Conservation (phyloP, 2,797 vertebrate species). For the Alcedo atthis region DNA sequence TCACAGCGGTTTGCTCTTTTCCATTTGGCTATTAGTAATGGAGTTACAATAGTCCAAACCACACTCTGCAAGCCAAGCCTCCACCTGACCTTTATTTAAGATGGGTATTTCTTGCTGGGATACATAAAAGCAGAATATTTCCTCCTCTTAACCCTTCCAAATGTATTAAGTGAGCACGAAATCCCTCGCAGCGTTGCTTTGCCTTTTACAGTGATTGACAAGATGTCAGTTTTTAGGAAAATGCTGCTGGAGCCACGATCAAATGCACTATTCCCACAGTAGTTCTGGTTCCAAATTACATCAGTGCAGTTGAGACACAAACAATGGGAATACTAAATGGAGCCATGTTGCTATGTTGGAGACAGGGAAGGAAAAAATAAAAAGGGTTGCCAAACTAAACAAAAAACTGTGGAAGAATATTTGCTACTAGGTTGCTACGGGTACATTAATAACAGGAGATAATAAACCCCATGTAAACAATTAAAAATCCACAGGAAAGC, state of each 20-base stretch:
- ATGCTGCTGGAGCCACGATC: constrained; percentile 60
- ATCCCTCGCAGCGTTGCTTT: constrained; percentile 22
- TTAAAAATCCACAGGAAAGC: constrained; percentile 31
- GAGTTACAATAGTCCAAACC: not conserved
- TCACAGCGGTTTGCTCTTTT: not conserved
- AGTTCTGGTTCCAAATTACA: constrained; percentile 71
- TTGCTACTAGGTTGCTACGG: constrained; percentile 65
- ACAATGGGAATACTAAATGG: constrained; percentile 72
- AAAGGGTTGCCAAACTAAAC: constrained; percentile 66
- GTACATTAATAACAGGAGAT: constrained; percentile 63
- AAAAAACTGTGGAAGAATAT: constrained; percentile 66
- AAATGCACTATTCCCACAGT: constrained; percentile 66
- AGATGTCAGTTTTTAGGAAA: constrained; percentile 64
- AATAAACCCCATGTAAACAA: constrained; percentile 62
- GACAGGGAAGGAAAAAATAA: constrained; percentile 69
- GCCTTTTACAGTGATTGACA: constrained; percentile 51
- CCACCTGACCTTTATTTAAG: constrained; percentile 29
- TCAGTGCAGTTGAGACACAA: constrained; percentile 71
- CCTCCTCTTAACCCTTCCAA: constrained; percentile 8
- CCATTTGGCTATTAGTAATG: not conserved
- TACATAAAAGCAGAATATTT: not conserved
- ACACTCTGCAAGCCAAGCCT: not conserved
- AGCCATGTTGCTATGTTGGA: constrained; percentile 73
- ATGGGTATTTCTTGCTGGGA: not conserved
- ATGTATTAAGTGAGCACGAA: not conserved